phyloP scores from a whole-genome alignment of 1,140 invertebrate species.

The Lepidurus arcticus region DNA sequence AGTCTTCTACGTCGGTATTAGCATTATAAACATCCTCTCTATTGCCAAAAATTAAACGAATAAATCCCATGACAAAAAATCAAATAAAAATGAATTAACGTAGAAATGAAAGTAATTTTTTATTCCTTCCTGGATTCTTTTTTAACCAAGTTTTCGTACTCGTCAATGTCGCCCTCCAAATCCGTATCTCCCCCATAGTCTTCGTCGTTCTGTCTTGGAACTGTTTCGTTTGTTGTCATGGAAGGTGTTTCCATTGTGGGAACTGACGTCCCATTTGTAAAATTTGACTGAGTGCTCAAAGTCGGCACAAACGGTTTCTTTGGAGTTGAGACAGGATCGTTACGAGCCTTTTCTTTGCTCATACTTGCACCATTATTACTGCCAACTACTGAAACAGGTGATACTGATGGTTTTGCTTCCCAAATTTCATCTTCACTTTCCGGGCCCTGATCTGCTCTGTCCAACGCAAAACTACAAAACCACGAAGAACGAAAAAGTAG shows the following conservation, averaged over 20 bases:
- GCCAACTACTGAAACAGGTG: conserved; percentile 21
- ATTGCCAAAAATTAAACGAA: neutral
- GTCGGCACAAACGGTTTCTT: conserved; percentile 30
- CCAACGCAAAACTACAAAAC: conserved; percentile 40
- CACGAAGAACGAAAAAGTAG: conserved; percentile 26
- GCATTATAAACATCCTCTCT: neutral
- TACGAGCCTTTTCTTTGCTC: neutral
- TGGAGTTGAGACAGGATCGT: conserved; percentile 24
- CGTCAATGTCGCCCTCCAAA: conserved; percentile 34
- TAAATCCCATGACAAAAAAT: neutral
- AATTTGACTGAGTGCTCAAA: conserved; percentile 19
- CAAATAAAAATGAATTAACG: neutral
- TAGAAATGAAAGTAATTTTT: too few relatives aligned
- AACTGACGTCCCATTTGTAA: conserved; percentile 18
- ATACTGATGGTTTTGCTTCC: conserved; percentile 36
- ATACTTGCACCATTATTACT: neutral
- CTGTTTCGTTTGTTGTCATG: neutral
- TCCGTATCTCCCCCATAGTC: conserved; percentile 37
- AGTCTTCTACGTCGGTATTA: neutral
- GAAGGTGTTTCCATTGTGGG: conserved; percentile 16
- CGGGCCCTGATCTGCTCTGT: conserved; percentile 38
- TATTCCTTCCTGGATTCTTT: neutral
- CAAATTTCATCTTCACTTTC: conserved; percentile 45
- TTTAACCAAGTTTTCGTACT: conserved; percentile 35
- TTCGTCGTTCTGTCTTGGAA: conserved; percentile 33